Conservation (phyloP, 2,888 invertebrate species). For the Parnassius apollo region DNA sequence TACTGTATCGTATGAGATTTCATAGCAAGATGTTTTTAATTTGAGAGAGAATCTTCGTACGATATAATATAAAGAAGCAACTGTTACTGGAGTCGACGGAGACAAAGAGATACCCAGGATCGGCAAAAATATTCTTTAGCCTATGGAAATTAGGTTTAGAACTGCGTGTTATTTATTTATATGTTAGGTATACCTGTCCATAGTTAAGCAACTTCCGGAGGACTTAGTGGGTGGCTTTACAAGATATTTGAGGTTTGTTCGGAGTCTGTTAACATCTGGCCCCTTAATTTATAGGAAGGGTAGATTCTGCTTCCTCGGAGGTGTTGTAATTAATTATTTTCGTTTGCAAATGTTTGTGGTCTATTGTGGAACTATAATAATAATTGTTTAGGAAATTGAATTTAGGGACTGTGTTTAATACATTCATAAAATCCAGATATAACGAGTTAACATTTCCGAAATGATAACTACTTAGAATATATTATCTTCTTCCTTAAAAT, state of each 20-base stretch:
- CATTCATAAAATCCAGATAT: background rate
- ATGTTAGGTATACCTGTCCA: conserved; percentile 38
- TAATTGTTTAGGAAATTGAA: conserved; percentile 35
- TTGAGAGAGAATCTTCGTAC: conserved; percentile 53
- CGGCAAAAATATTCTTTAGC: conserved; percentile 41
- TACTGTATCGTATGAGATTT: conserved; percentile 25
- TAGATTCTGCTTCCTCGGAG: conserved; percentile 63
- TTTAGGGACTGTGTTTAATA: conserved; percentile 25
- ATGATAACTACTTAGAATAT: no score
- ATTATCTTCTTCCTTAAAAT: no score
- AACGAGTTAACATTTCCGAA: no score
- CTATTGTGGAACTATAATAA: conserved; percentile 45
- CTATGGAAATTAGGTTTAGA: conserved; percentile 35
- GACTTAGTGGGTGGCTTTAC: conserved; percentile 71
- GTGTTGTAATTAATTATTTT: conserved; percentile 78
- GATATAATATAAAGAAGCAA: conserved; percentile 75
- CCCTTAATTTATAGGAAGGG: conserved; percentile 74
- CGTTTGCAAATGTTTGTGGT: conserved; percentile 58
- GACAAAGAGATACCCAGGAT: conserved; percentile 54
- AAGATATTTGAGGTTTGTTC: conserved; percentile 77
- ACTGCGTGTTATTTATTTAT: conserved; percentile 28
- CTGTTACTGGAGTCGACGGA: conserved; percentile 59
- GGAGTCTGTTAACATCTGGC: conserved; percentile 76
- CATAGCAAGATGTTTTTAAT: conserved; percentile 37
- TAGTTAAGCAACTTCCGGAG: conserved; percentile 46